These are phyloP conservation scores for Pionites leucogaster DNA, from an alignment of 2,113 vertebrate genomes.

Conservation along the genomic window DNA sequence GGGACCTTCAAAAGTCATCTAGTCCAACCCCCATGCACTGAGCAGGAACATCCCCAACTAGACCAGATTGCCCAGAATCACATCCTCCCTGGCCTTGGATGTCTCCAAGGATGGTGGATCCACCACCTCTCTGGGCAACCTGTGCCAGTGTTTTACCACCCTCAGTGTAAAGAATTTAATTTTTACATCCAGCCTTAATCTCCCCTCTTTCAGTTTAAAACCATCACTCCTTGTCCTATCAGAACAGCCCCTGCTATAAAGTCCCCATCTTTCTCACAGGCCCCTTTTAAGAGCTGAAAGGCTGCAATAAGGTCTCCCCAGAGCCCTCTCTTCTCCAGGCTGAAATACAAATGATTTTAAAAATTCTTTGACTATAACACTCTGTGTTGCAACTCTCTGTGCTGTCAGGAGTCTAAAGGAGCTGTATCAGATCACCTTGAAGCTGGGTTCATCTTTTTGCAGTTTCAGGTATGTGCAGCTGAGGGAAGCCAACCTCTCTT, in stretches of 20 bases:
- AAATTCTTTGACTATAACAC: background rate
- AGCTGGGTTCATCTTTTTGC: background rate
- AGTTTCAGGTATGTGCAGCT: background rate
- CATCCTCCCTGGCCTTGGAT: background rate
- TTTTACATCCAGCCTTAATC: background rate
- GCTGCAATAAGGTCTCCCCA: background rate
- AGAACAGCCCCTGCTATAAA: background rate
- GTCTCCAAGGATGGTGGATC: background rate
- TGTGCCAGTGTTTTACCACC: background rate
- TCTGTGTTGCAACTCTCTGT: background rate
- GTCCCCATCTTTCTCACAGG: background rate
- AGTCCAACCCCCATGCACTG: background rate
- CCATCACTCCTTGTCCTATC: background rate
- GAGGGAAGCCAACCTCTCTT: background rate
- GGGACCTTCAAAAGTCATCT: background rate
- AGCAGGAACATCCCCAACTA: background rate
- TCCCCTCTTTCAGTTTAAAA: background rate
- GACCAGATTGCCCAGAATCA: background rate
- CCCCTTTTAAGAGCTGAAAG: background rate
- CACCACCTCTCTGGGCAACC: background rate
- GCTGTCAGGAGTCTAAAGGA: fast-evolving
- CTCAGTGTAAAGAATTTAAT: background rate
- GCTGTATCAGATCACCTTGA: fast-evolving
- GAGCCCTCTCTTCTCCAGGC: background rate
- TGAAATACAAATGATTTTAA: background rate